Evolutionary conservation across 1,140 invertebrate species (phyloP).

Genomic region (Drosophila lacertosa): DNA sequence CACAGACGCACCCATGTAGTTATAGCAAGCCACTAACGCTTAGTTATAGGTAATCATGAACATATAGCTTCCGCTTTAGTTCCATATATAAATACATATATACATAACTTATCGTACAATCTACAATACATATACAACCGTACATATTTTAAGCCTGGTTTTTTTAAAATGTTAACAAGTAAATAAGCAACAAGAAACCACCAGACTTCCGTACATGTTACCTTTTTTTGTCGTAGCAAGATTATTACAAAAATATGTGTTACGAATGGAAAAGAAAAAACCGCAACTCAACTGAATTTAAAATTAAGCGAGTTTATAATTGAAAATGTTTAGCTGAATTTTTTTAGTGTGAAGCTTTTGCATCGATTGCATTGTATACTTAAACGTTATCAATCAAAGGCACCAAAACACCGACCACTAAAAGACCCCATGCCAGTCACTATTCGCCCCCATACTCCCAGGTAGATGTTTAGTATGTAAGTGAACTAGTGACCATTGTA

Average conservation of each 20-base stretch:
- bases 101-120: slow-evolving; percentile 24
- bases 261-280: slow-evolving; percentile 11
- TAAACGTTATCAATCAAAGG: slow-evolving; percentile 38
- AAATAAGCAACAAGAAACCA: slow-evolving; percentile 71
- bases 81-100: slow-evolving; percentile 39
- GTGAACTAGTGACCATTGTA: slow-evolving; percentile 57
- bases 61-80: slow-evolving; percentile 67
- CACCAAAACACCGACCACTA: slow-evolving; percentile 30
- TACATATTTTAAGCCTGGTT: slow-evolving; percentile 26
- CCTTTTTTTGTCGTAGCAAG: slow-evolving; percentile 56
- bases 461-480: slow-evolving; percentile 49
- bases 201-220: slow-evolving; percentile 81
- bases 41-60: slow-evolving; percentile 48
- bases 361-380: slow-evolving; percentile 61
- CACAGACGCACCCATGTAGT: slow-evolving; percentile 13
- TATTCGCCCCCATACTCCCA: background rate
- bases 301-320: slow-evolving; percentile 64
- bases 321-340: slow-evolving; percentile 79
- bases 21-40: slow-evolving; percentile 12
- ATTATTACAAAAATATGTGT: slow-evolving; percentile 17
- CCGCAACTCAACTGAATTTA: slow-evolving; percentile 62
- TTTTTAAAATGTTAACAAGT: slow-evolving; percentile 41
- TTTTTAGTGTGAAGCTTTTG: slow-evolving; percentile 56
- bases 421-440: slow-evolving; percentile 67
- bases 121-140: slow-evolving; percentile 15